Conservation (phyloP, 2,888 invertebrate species). For the Cylindroiulus punctatus region DNA sequence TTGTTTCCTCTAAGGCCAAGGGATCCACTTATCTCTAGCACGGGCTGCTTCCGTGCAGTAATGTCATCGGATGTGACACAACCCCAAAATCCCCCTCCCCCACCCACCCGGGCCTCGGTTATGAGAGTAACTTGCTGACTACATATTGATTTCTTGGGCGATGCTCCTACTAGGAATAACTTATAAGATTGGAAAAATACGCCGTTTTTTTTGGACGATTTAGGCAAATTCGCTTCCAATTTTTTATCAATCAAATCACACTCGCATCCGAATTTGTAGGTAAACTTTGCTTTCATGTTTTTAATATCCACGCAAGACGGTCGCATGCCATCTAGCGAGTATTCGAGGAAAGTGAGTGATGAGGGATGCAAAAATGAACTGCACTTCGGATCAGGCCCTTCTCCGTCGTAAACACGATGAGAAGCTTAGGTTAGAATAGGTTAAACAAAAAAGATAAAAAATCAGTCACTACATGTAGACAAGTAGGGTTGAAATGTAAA, state of each 20-base stretch:
- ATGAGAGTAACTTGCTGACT: neutral
- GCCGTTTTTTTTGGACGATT: neutral
- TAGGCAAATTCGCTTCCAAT: neutral
- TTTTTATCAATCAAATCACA: neutral
- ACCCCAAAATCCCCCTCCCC: neutral
- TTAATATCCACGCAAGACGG: too few species aligned
- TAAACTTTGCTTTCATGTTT: too few species aligned
- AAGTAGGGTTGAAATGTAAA: too few species aligned
- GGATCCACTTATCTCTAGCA: constrained; percentile 35
- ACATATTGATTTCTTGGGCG: neutral
- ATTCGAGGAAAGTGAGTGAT: too few species aligned
- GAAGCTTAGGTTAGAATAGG: too few species aligned
- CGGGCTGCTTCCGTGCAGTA: constrained; percentile 37
- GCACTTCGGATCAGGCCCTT: too few species aligned
- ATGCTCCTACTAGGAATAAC: neutral
- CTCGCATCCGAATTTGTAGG: neutral
- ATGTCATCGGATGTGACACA: constrained; percentile 38
- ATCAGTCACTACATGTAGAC: too few species aligned
- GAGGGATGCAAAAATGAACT: too few species aligned
- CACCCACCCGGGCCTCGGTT: neutral
- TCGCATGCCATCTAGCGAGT: too few species aligned
- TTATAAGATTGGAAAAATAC: neutral
- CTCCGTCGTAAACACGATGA: too few species aligned
- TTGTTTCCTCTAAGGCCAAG: constrained; percentile 37
- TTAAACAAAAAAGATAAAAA: too few species aligned